phyloP scores from a whole-genome alignment of 1,140 invertebrate species.

The Drosophila santomea region DNA sequence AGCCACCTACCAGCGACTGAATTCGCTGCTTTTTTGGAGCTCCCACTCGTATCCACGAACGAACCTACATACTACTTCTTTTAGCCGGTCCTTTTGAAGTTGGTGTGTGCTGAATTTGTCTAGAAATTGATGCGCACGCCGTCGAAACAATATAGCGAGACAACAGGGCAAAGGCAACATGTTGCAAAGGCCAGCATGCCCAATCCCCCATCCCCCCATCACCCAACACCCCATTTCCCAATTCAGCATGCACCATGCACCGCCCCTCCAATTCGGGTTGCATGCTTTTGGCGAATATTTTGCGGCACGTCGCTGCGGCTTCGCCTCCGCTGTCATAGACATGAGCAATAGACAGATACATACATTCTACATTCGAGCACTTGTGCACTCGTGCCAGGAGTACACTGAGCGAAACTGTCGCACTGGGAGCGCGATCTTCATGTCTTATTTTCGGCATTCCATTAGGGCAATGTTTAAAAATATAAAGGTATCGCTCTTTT shows the following conservation, averaged over 20 bases:
- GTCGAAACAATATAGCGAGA: slow-evolving; percentile 67
- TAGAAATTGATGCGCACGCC: slow-evolving; percentile 73
- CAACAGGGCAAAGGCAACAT: slow-evolving; percentile 64
- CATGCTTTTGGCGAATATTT: slow-evolving; percentile 74
- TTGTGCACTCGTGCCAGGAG: slow-evolving; percentile 20
- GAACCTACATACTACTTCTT: neutral
- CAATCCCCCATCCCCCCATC: neutral
- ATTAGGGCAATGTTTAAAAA: too few relatives aligned
- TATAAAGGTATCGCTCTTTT: too few relatives aligned
- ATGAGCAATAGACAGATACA: slow-evolving; percentile 55
- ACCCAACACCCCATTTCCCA: too few relatives aligned
- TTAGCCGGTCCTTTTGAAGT: slow-evolving; percentile 16
- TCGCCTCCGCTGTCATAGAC: slow-evolving; percentile 60
- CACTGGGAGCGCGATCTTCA: too few relatives aligned
- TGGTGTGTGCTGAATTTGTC: slow-evolving; percentile 67
- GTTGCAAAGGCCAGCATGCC: slow-evolving; percentile 51
- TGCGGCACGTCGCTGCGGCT: slow-evolving; percentile 61
- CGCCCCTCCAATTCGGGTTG: slow-evolving; percentile 30
- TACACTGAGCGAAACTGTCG: slow-evolving; percentile 1
- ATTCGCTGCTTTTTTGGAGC: slow-evolving; percentile 11
- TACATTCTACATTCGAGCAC: slow-evolving; percentile 18
- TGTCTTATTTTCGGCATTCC: too few relatives aligned
- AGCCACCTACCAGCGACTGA: slow-evolving; percentile 9
- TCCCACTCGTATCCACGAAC: neutral
- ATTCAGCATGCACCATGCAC: neutral